Conservation (phyloP, 2,888 invertebrate genomes). For the Amiota minor region DNA sequence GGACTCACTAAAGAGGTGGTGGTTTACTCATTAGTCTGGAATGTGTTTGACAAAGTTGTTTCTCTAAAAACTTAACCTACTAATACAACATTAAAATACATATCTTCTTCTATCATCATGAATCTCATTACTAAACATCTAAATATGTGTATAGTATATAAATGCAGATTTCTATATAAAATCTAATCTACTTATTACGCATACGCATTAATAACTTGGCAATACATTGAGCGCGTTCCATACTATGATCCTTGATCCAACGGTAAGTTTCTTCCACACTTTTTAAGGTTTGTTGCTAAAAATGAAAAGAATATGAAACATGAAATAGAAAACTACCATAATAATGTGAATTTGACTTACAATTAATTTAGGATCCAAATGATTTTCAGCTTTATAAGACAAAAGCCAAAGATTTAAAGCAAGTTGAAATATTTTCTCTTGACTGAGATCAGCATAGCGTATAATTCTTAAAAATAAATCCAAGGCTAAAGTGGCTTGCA, state of each 20-base stretch:
- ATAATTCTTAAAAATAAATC: conserved; percentile 83
- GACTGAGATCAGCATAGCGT: conserved; percentile 78
- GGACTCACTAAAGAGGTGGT: too few relatives aligned
- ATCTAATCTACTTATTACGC: conserved; percentile 51
- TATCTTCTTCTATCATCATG: too few relatives aligned
- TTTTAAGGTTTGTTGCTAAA: conserved; percentile 60
- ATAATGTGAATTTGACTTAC: conserved; percentile 47
- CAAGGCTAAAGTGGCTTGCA: conserved; percentile 82
- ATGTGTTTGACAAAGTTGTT: too few relatives aligned
- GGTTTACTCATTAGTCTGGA: too few relatives aligned
- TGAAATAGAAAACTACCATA: not conserved
- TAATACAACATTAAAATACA: too few relatives aligned
- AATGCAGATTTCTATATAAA: conserved; percentile 4
- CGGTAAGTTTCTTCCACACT: conserved; percentile 60
- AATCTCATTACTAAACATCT: too few relatives aligned
- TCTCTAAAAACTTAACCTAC: too few relatives aligned
- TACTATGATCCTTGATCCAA: conserved; percentile 54
- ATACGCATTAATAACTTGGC: conserved; percentile 56
- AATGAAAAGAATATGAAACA: conserved; percentile 5
- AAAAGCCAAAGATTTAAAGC: conserved; percentile 89
- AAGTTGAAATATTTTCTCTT: conserved; percentile 78
- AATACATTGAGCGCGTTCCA: conserved; percentile 53
- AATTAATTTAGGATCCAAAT: conserved; percentile 75
- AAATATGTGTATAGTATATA: not conserved
- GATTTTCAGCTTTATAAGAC: conserved; percentile 79